phyloP scores from a whole-genome alignment of 2,888 invertebrate species.

The Trichopria drosophilae region DNA sequence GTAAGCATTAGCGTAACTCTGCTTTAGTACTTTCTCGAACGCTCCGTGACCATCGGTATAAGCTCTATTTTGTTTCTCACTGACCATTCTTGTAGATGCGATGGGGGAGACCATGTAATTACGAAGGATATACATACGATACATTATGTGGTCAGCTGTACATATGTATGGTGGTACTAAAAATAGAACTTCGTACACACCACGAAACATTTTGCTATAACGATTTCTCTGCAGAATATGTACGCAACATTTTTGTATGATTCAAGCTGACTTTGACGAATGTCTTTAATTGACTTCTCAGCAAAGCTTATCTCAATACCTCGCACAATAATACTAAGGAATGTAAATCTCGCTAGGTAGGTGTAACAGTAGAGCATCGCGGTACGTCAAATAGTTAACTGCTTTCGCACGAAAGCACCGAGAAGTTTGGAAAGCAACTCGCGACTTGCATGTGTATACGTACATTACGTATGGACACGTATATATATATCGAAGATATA shows the following conservation, averaged over 20 bases:
- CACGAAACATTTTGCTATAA: neutral
- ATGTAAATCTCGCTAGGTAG: slow-evolving; percentile 19
- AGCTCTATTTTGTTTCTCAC: slow-evolving; percentile 24
- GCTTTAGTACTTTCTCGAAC: slow-evolving; percentile 44
- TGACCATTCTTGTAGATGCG: neutral
- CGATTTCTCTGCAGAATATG: neutral
- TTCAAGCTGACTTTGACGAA: neutral
- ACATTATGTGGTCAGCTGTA: no score
- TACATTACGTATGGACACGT: slow-evolving; percentile 31
- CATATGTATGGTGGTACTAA: no score
- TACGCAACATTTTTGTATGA: neutral
- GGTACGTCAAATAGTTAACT: slow-evolving; percentile 49
- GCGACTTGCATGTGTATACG: slow-evolving; percentile 28
- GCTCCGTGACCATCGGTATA: slow-evolving; percentile 29
- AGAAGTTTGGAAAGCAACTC: slow-evolving; percentile 43
- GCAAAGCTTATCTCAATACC: no score
- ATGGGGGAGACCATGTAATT: neutral
- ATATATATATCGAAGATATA: slow-evolving; percentile 25
- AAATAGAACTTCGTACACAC: no score
- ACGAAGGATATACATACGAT: neutral
- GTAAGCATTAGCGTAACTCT: slow-evolving; percentile 54
- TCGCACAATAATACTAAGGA: neutral
- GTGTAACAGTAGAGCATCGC: slow-evolving; percentile 32
- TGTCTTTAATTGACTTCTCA: neutral
- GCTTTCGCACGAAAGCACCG: slow-evolving; percentile 42